phyloP scores from a whole-genome alignment of 2,888 invertebrate genomes.

The Ennomos erosarius region DNA sequence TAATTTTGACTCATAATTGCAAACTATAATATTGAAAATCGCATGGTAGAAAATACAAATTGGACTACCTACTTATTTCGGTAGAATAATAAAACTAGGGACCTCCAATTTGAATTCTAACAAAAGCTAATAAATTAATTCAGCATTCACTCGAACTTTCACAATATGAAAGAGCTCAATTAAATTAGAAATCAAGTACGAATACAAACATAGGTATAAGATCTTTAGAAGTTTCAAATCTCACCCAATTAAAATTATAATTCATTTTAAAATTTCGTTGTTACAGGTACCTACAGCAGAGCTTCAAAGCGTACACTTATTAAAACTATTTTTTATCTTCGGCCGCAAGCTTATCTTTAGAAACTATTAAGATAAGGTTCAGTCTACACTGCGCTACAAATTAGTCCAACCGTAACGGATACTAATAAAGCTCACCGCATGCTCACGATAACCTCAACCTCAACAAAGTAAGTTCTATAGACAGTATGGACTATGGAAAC shows the following conservation, averaged over 20 bases:
- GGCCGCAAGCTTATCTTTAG: conserved; percentile 15
- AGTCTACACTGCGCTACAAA: conserved; percentile 43
- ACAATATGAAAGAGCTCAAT: conserved; percentile 12
- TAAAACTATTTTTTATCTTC: conserved; percentile 11
- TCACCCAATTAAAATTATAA: conserved; percentile 17
- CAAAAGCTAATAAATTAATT: conserved; percentile 13
- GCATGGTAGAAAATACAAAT: no score
- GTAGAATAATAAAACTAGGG: no score
- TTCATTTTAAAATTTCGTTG: conserved; percentile 31
- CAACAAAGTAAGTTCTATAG: no score
- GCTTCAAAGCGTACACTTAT: conserved; percentile 20
- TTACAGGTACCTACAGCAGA: conserved; percentile 31
- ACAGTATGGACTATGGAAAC: conserved; percentile 4
- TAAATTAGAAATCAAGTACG: conserved; percentile 7
- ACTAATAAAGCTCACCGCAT: conserved; percentile 44
- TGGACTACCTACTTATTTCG: no score
- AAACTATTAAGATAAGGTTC: conserved; percentile 47
- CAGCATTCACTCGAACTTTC: conserved; percentile 16
- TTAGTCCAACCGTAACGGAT: conserved; percentile 41
- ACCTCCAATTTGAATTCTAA: background rate
- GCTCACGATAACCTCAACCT: conserved; percentile 25
- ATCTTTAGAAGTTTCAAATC: background rate
- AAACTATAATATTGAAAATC: no score
- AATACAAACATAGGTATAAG: background rate
- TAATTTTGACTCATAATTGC: no score